Evolutionary conservation across 2,113 vertebrate species (phyloP).

Genomic region (Callithrix jacchus): DNA sequence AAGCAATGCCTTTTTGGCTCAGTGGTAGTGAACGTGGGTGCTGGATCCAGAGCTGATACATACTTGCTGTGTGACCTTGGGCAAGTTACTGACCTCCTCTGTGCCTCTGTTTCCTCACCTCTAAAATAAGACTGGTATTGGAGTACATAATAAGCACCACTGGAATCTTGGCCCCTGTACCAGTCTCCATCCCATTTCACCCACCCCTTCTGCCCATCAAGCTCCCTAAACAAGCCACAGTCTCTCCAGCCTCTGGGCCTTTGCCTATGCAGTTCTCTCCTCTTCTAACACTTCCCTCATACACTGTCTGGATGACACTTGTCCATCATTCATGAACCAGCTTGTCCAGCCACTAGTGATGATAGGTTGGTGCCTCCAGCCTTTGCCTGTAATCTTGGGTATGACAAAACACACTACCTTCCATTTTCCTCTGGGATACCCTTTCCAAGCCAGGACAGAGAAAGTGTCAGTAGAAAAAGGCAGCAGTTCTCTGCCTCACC

Average conservation of each 20-base stretch:
- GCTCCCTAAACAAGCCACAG: neutral
- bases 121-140: neutral
- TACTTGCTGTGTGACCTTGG: neutral
- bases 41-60: neutral
- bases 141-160: accelerated
- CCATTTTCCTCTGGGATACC: neutral
- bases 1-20: neutral
- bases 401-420: neutral
- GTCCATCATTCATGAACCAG: neutral
- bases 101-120: neutral
- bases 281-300: neutral
- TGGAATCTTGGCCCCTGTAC: neutral
- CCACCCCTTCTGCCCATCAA: neutral
- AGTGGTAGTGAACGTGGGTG: neutral
- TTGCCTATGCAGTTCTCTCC: accelerated
- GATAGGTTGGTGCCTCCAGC: neutral
- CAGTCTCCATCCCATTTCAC: neutral
- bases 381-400: neutral
- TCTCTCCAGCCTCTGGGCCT: neutral
- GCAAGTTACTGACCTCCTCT: neutral
- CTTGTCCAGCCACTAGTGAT: neutral
- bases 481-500: neutral
- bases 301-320: neutral
- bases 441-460: neutral
- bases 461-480: neutral